Conservation (phyloP, 2,888 invertebrate species). For the Cyclophora albipunctata region DNA sequence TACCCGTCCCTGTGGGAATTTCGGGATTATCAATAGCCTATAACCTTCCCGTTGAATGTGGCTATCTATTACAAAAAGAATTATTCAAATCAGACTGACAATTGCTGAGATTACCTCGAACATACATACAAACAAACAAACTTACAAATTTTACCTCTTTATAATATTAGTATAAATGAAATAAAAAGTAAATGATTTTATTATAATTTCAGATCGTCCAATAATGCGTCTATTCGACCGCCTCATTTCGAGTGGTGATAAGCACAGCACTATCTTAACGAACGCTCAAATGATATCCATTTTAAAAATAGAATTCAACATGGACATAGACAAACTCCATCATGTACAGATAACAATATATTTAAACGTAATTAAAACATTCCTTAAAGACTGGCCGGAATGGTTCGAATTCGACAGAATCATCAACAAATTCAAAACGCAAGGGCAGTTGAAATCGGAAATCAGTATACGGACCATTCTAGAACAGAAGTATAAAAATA, state of each 20-base stretch:
- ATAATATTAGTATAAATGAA: no score
- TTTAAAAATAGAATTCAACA: slow-evolving; percentile 42
- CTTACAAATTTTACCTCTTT: no score
- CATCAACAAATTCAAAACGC: slow-evolving; percentile 29
- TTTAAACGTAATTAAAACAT: slow-evolving; percentile 51
- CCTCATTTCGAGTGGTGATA: slow-evolving; percentile 41
- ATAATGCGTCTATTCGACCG: slow-evolving; percentile 45
- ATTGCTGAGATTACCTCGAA: no score
- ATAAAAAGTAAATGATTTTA: no score
- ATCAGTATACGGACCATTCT: slow-evolving; percentile 27
- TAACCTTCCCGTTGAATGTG: no score
- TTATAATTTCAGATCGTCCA: slow-evolving; percentile 41
- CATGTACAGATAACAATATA: slow-evolving; percentile 50
- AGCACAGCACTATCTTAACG: slow-evolving; percentile 48
- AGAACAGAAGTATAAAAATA: slow-evolving; percentile 34
- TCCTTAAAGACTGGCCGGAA: slow-evolving; percentile 55
- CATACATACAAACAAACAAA: no score
- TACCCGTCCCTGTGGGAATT: no score
- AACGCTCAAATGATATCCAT: slow-evolving; percentile 51
- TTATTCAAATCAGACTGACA: no score
- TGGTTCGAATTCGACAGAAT: slow-evolving; percentile 52
- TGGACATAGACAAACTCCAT: slow-evolving; percentile 32
- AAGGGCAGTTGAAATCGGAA: slow-evolving; percentile 7
- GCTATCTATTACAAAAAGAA: no score
- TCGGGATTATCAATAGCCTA: no score